Evolutionary conservation across 2,888 invertebrate species (phyloP), one percentile per base, ranked within the genome.

Genomic region (Drosophila pseudotalamancana): DNA sequence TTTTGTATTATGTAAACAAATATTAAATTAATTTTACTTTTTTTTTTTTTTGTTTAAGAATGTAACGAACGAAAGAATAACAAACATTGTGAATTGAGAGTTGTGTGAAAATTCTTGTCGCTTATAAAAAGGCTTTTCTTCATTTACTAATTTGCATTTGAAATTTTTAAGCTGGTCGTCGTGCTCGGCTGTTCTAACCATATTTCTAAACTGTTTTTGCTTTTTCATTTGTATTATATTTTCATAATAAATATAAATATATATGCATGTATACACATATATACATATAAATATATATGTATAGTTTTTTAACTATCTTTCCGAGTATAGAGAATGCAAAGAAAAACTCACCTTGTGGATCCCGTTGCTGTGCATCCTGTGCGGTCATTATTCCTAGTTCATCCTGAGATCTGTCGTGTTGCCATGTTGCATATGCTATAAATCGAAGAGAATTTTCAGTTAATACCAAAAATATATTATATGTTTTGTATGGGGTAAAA

Each of bases 401-500:
- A 90, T 97, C 97, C 93, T 96, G 96, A 94, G 95, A 94, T 92
- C 94, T 93, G 92, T 95, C 94, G 93, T 96, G 95, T 92, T 96
- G 96, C 97, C 97, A 97, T 93, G 94, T 92, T 89, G 95, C 95
- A 93, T 96, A 95, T 93, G 96, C 96, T 96, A 92, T 48, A 93
- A 92, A 45, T 16, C 42, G 19, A 57, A 27, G 4, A 19, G 3
- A 29, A 32, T 27, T n/a, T 18, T 29, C 3, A 27, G 18, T 40
- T 40, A 27, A 43, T n/a, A n/a, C 11, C 6, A 6, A 16, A 6
- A 16, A 3, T 4, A 11, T 14, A 9, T 25, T 0, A 14, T 25
- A 11, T 0, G 1, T 3, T 21, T 6, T 3, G 2, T 12, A 19
- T 21, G 14, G 6, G 3, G n/a, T n/a, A n/a, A n/a, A n/a, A 37